phyloP scores from a whole-genome alignment of 2,113 vertebrate genomes.

The Colistium nudipinnis region DNA sequence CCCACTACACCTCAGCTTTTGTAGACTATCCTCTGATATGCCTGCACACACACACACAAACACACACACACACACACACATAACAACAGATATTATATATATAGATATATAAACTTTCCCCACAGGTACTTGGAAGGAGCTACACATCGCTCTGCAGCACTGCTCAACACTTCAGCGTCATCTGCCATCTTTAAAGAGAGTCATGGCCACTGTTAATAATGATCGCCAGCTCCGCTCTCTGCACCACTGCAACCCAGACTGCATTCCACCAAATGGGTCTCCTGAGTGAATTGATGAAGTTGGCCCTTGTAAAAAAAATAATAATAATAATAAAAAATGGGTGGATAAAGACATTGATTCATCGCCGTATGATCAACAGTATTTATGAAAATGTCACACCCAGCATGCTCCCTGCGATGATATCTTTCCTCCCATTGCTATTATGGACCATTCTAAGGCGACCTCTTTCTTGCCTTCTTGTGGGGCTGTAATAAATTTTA shows the following conservation, averaged over 20 bases:
- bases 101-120: constrained; percentile 11
- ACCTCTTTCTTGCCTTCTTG: constrained; percentile 50
- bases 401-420: constrained; percentile 35
- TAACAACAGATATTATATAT: background rate
- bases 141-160: constrained; percentile 37
- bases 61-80: background rate
- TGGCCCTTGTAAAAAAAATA: constrained; percentile 55
- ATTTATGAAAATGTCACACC: constrained; percentile 68
- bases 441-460: constrained; percentile 42
- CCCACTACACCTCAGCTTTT: constrained; percentile 18
- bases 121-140: constrained; percentile 8
- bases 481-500: constrained; percentile 37
- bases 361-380: constrained; percentile 60
- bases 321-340: constrained; percentile 63
- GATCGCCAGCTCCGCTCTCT: constrained; percentile 23
- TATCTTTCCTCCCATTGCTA: constrained; percentile 50
- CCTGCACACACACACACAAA: constrained; percentile 2
- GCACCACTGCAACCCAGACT: constrained; percentile 17
- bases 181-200: constrained; percentile 51
- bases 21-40: background rate
- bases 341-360: constrained; percentile 59
- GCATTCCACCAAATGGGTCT: constrained; percentile 19
- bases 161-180: constrained; percentile 41
- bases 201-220: constrained; percentile 51
- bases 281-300: constrained; percentile 37